A percentile compares a stretch with the other conserved stretches of the same genome.
These are phyloP conservation scores for Pyrochroa serraticornis DNA, from an alignment of 2,888 invertebrate species.

Conservation along the genomic window DNA sequence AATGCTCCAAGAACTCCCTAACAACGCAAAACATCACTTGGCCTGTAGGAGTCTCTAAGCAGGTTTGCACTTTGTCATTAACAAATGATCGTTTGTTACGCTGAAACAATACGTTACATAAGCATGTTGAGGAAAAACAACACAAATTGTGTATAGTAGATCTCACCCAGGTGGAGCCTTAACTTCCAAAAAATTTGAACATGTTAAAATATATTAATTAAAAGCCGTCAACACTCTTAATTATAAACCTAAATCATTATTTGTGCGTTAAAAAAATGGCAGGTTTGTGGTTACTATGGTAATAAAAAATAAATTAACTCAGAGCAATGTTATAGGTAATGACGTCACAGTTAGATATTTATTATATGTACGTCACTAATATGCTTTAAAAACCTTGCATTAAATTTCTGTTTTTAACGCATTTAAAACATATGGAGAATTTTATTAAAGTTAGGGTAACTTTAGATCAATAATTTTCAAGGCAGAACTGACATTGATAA, in stretches of 20 bases:
- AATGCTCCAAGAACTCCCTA: slow-evolving; percentile 81
- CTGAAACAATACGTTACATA: slow-evolving; percentile 33
- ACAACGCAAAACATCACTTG: slow-evolving; percentile 69
- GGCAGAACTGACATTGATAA: not conserved
- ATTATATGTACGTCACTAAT: not conserved
- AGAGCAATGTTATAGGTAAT: too few relatives aligned
- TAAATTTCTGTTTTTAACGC: too few relatives aligned
- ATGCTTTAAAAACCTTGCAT: not conserved
- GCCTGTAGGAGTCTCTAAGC: slow-evolving; percentile 66
- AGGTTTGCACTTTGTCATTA: slow-evolving; percentile 66
- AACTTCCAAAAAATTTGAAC: too few relatives aligned
- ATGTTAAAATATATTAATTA: too few relatives aligned
- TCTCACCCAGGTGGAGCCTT: not conserved
- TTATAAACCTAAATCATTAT: too few relatives aligned
- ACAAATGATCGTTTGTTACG: slow-evolving; percentile 59
- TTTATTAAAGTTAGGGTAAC: too few relatives aligned
- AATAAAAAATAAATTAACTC: not conserved
- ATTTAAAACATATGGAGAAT: too few relatives aligned
- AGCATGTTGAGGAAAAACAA: not conserved
- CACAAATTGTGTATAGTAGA: not conserved
- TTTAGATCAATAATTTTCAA: not conserved
- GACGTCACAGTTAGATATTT: too few relatives aligned
- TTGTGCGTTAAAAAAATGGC: too few relatives aligned
- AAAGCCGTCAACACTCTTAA: too few relatives aligned
- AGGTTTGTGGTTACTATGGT: too few relatives aligned